A percentile compares a stretch with the other conserved stretches of the same genome.
These are phyloP conservation scores for Halcyon badia DNA, from an alignment of 2,797 vertebrate species.

Conservation along the genomic window DNA sequence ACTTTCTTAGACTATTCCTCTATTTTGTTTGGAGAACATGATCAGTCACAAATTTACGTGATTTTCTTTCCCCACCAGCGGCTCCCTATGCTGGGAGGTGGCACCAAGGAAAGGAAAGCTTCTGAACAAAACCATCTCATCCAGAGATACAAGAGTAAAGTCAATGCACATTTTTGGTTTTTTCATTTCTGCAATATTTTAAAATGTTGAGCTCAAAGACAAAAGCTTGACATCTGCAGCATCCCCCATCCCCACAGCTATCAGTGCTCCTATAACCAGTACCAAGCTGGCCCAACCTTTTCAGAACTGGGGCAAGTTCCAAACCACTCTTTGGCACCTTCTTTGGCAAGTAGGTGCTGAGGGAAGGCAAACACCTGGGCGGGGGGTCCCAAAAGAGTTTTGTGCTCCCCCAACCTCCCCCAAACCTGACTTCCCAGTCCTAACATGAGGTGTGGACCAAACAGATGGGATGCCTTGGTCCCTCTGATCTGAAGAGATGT, in stretches of 20 bases:
- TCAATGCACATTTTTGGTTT: rapidly evolving
- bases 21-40: background rate
- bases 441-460: background rate
- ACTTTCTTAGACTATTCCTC: background rate
- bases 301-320: background rate
- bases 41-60: background rate
- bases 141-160: background rate
- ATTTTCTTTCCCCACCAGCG: background rate
- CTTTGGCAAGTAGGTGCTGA: background rate
- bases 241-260: background rate
- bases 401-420: background rate
- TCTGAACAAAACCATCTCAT: background rate
- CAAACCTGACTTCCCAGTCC: background rate
- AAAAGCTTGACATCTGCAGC: background rate
- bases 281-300: background rate
- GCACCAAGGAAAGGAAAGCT: background rate
- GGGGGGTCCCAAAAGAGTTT: background rate
- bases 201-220: background rate
- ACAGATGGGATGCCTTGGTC: background rate
- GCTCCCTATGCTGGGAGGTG: background rate
- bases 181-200: background rate
- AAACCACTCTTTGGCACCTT: background rate
- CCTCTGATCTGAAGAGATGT: background rate
- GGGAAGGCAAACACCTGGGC: background rate
- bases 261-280: background rate